phyloP scores from a whole-genome alignment of 2,113 vertebrate genomes.

The Galemys pyrenaicus region DNA sequence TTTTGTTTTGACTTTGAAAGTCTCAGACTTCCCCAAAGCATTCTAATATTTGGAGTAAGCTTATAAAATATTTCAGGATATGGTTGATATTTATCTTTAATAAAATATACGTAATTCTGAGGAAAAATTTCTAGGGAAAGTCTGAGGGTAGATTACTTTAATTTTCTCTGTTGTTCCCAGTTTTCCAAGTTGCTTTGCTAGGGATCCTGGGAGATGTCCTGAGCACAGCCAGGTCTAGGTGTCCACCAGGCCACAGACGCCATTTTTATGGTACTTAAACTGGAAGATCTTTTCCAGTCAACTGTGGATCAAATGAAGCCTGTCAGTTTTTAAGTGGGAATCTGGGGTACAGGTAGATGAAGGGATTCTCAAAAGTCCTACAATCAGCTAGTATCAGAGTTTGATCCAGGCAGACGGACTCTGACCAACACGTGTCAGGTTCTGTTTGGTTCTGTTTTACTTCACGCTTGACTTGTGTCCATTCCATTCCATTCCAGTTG shows the following conservation, averaged over 20 bases:
- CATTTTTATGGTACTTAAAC: neutral
- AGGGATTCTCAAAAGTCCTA: neutral
- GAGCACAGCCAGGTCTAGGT: neutral
- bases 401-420: neutral
- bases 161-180: neutral
- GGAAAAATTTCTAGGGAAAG: neutral
- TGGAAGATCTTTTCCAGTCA: neutral
- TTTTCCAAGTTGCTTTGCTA: neutral
- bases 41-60: neutral
- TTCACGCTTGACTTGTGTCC: neutral
- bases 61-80: neutral
- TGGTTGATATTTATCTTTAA: neutral
- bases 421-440: too few relatives aligned
- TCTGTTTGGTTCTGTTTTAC: too few relatives aligned
- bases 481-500: neutral
- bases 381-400: neutral
- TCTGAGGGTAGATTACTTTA: neutral
- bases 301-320: neutral
- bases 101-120: neutral
- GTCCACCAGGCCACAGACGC: rapidly evolving
- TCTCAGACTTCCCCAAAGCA: neutral
- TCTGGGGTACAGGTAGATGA: neutral
- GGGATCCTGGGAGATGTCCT: neutral
- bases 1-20: constrained; percentile 45
- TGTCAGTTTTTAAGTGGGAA: neutral